These are phyloP conservation scores for Istiophorus platypterus DNA, from an alignment of 2,113 vertebrate genomes.

Conservation along the genomic window DNA sequence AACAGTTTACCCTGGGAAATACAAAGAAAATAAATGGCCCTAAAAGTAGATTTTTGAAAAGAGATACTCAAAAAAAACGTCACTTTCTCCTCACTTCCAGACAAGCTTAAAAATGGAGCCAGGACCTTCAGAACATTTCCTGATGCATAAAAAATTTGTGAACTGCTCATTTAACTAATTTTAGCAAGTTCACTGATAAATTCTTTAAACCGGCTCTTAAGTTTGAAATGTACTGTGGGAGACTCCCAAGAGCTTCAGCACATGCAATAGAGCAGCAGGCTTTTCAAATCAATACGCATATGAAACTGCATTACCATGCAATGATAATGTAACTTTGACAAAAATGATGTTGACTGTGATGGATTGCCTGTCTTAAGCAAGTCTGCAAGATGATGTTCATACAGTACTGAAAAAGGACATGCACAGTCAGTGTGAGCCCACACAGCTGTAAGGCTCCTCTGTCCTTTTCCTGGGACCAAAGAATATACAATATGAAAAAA, in stretches of 20 bases:
- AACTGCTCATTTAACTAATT: constrained; percentile 32
- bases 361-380: constrained; percentile 16
- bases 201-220: constrained; percentile 39
- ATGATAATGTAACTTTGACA: constrained; percentile 49
- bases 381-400: constrained; percentile 1
- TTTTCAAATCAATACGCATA: constrained; percentile 45
- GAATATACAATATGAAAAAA: background rate
- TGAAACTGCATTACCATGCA: constrained; percentile 47
- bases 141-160: constrained; percentile 21
- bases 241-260: constrained; percentile 6
- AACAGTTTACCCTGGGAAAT: background rate
- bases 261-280: constrained; percentile 15
- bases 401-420: background rate
- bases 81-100: background rate
- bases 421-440: background rate
- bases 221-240: constrained; percentile 26
- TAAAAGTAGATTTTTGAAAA: constrained; percentile 7
- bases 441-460: background rate
- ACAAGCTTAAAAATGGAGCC: background rate
- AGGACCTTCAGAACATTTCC: background rate
- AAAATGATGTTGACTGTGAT: constrained; percentile 37
- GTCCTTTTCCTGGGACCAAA: background rate
- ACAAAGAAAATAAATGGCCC: background rate
- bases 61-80: background rate
- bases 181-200: constrained; percentile 31